Evolutionary conservation across 2,113 vertebrate genomes (phyloP), one percentile per base, ranked within the genome.

Genomic region (Triplophysa rosa): DNA sequence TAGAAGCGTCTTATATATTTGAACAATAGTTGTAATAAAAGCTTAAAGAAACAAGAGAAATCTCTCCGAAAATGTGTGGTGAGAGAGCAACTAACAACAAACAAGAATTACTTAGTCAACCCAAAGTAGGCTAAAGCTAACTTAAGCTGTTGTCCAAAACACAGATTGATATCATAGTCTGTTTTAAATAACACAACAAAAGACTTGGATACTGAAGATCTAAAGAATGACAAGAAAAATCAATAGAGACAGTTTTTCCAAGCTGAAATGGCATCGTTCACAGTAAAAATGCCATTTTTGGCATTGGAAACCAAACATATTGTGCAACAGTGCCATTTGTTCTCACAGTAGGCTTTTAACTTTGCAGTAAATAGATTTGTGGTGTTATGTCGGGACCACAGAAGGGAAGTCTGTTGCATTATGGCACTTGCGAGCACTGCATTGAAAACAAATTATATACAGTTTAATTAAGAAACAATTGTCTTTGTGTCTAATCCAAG

Each of bases 361-460:
- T 81, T 85, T 68, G 82, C 71, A 85, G 87, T 84, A 76, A 82
- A 86, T 82, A 67, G 67, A 65, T 37, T 81, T 84, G 58, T 66
- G 52, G 17, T 19, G 78, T 59, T 13, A 47, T 56, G 68, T 11
- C 61, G 26, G 33, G 67, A 56, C 62, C 23, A 17, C 19, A 24
- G 58, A 14, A 67, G 8, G 14, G 4, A 21, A 40, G 61, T 40
- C 66, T 47, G 69, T 9, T 59, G 47, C 69, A 45, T 65, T 56
- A 21, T 52, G n/a, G 70, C 56, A 54, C 56, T 23, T 61, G 56
- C 21, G 56, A 73, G 49, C 23, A 11, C 42, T 19, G 70, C 14
- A 23, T 21, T 49, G 37, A 29, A 61, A 42, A 61, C 42, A 58
- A 73, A 73, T 56, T 56, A 56, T 56, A 19, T 19, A 56, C 52